These are phyloP conservation scores for Rostratula benghalensis DNA, from an alignment of 2,113 vertebrate genomes.

Conservation along the genomic window DNA sequence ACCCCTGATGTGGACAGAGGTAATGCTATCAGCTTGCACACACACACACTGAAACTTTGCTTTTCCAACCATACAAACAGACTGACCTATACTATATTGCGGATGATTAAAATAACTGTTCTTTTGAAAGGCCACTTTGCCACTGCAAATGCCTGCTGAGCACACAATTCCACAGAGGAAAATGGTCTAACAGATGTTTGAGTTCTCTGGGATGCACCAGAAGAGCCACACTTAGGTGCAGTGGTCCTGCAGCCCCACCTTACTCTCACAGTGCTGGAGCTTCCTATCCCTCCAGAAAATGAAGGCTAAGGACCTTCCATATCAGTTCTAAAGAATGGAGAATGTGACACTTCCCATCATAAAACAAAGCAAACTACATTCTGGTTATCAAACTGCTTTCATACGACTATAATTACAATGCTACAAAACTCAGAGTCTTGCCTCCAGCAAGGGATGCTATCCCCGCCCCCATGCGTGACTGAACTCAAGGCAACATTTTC, in stretches of 20 bases:
- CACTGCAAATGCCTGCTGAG: neutral
- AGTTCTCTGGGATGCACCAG: neutral
- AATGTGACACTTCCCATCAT: neutral
- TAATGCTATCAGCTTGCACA: neutral
- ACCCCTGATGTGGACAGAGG: neutral
- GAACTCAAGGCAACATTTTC: neutral
- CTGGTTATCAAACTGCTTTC: neutral
- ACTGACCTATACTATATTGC: neutral
- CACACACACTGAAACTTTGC: neutral
- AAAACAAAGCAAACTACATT: neutral
- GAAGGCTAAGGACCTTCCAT: neutral
- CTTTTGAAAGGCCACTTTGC: neutral
- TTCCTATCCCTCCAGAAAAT: neutral
- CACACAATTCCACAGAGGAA: neutral
- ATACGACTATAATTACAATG: neutral
- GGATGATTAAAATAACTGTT: neutral
- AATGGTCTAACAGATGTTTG: neutral
- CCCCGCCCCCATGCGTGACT: rapidly evolving
- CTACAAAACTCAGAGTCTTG: neutral
- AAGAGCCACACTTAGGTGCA: neutral
- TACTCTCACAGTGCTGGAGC: neutral
- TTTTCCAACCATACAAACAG: neutral
- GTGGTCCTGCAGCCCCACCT: neutral
- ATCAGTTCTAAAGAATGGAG: neutral
- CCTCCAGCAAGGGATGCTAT: neutral